These are phyloP conservation scores for Palaemon carinicauda DNA, from an alignment of 1,140 invertebrate genomes.

Conservation along the genomic window DNA sequence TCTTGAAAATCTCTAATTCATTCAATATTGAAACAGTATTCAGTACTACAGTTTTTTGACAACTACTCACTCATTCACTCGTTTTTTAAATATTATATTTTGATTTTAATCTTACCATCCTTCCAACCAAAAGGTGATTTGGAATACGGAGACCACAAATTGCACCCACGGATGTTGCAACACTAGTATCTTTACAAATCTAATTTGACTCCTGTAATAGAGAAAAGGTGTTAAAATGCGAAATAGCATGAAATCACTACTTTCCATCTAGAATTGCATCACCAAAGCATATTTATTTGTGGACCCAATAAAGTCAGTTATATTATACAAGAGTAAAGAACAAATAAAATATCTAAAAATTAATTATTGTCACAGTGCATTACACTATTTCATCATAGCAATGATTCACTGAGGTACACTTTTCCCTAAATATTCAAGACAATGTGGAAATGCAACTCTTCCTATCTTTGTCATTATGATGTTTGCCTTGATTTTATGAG, in stretches of 20 bases:
- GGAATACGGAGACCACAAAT: slow-evolving; percentile 50
- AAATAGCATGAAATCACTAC: background rate
- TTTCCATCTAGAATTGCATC: too few species aligned
- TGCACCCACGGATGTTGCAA: slow-evolving; percentile 55
- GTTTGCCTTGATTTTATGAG: too few species aligned
- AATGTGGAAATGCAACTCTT: too few species aligned
- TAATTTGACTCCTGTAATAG: slow-evolving; percentile 45
- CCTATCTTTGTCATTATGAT: too few species aligned
- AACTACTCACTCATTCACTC: background rate
- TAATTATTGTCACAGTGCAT: too few species aligned
- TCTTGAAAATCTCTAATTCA: background rate
- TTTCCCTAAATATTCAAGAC: too few species aligned
- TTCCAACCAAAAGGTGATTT: slow-evolving; percentile 48
- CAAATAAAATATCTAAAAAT: too few species aligned
- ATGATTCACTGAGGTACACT: too few species aligned
- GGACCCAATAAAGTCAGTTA: too few species aligned
- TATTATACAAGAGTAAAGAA: too few species aligned
- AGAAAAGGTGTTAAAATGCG: background rate
- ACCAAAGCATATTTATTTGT: too few species aligned
- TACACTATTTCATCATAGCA: too few species aligned
- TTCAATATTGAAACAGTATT: background rate
- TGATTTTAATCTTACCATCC: slow-evolving; percentile 41
- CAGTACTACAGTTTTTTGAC: background rate
- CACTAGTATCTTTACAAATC: slow-evolving; percentile 45
- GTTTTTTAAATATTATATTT: background rate